A percentile compares a stretch with the other conserved stretches of the same genome.
Conservation (phyloP, 2,888 invertebrate genomes). For the Antheraea yamamai region DNA sequence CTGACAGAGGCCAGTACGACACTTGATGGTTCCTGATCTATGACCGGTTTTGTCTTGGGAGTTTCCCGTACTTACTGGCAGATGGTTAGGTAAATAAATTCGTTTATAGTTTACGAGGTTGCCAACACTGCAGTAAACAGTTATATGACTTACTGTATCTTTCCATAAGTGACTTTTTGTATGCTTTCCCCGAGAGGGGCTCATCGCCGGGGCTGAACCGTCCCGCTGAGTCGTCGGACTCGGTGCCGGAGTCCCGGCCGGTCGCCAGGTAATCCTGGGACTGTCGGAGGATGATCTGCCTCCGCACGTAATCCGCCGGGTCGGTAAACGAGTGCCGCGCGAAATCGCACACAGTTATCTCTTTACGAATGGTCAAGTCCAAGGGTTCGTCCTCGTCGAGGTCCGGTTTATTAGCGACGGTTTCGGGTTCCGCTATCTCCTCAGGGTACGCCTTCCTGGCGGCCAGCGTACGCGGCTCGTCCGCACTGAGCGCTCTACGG, state of each 20-base stretch:
- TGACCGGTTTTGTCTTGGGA: no score
- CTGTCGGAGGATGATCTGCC: constrained; percentile 75
- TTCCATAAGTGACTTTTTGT: constrained; percentile 96
- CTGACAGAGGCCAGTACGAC: background rate
- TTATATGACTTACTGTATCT: constrained; percentile 91
- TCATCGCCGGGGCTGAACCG: constrained; percentile 84
- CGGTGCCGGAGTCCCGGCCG: constrained; percentile 87
- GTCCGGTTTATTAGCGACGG: constrained; percentile 44
- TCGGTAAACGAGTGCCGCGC: constrained; percentile 77
- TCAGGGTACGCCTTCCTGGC: constrained; percentile 79
- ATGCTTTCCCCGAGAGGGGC: constrained; percentile 83
- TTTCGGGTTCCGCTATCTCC: constrained; percentile 81
- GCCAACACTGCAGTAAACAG: constrained; percentile 6
- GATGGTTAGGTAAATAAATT: background rate
- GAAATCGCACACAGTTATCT: constrained; percentile 77
- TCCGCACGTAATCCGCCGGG: constrained; percentile 75
- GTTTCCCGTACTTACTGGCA: no score
- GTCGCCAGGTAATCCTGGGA: constrained; percentile 76
- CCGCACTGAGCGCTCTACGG: constrained; percentile 64
- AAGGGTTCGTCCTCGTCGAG: constrained; percentile 85
- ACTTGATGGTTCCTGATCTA: background rate
- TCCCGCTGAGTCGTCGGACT: constrained; percentile 91
- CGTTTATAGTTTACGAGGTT: background rate
- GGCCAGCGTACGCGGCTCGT: constrained; percentile 76
- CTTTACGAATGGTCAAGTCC: constrained; percentile 87